Conservation (phyloP, 2,888 invertebrate species). For the Celastrina argiolus region DNA sequence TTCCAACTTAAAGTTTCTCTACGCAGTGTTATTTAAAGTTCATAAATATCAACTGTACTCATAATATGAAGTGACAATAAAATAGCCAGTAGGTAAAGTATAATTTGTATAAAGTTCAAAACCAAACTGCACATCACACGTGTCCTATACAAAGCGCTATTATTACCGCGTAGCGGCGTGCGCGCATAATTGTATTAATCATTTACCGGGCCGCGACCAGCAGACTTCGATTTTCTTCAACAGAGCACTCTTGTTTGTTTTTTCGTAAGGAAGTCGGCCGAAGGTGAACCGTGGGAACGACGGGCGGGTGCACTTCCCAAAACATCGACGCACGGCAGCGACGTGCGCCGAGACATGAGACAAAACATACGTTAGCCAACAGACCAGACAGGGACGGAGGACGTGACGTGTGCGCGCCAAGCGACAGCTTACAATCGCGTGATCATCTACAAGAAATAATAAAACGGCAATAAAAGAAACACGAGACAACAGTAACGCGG, state of each 20-base stretch:
- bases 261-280: constrained; percentile 77
- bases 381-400: constrained; percentile 44
- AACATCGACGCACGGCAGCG: constrained; percentile 78
- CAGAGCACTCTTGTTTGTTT: constrained; percentile 78
- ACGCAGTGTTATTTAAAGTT: too few species aligned
- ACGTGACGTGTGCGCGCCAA: constrained; percentile 75
- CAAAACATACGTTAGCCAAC: constrained; percentile 33
- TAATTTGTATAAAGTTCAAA: constrained; percentile 4
- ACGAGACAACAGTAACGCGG: constrained; percentile 66
- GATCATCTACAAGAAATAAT: constrained; percentile 79
- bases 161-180: constrained; percentile 71
- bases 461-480: constrained; percentile 78
- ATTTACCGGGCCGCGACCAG: constrained; percentile 74
- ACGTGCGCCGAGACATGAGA: constrained; percentile 68
- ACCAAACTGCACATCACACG: constrained; percentile 49
- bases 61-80: background rate
- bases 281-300: constrained; percentile 78
- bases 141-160: constrained; percentile 70
- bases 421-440: constrained; percentile 78
- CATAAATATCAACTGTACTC: background rate
- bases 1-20: too few species aligned
- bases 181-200: constrained; percentile 77
- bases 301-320: constrained; percentile 79
- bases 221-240: constrained; percentile 78
- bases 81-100: background rate